Percentiles rank a stretch among this genome's conserved stretches.
Conservation (phyloP, 2,888 invertebrate genomes). For the Poecilobothrus nobilitatus region DNA sequence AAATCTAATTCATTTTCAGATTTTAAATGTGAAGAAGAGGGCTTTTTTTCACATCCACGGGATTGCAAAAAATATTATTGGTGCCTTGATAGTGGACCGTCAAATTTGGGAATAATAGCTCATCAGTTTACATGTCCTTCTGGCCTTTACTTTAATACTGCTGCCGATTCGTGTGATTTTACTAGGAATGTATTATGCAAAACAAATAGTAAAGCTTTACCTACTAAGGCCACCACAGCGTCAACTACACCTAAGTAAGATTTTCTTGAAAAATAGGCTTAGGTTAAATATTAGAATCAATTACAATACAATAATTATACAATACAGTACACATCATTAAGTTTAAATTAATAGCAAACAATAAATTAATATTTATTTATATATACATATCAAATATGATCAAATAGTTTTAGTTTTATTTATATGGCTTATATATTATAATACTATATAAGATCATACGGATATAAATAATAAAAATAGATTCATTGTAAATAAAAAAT, state of each 20-base stretch:
- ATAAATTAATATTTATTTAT: no score
- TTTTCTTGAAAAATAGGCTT: not conserved
- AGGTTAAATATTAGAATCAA: no score
- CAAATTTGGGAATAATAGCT: conserved; percentile 80
- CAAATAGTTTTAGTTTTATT: no score
- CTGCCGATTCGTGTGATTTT: conserved; percentile 87
- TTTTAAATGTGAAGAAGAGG: conserved; percentile 87
- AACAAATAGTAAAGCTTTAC: conserved; percentile 48
- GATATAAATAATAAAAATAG: no score
- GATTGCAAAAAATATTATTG: conserved; percentile 94
- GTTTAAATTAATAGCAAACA: no score
- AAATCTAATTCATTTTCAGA: conserved; percentile 48
- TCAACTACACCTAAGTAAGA: conserved; percentile 27
- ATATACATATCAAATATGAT: no score
- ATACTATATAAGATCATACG: no score
- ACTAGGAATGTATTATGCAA: conserved; percentile 79
- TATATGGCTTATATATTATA: no score
- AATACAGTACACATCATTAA: no score
- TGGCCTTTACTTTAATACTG: conserved; percentile 82
- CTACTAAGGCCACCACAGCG: conserved; percentile 45
- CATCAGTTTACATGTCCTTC: conserved; percentile 91
- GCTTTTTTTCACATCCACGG: conserved; percentile 82
- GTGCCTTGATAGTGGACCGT: conserved; percentile 84
- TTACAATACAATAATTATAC: no score
- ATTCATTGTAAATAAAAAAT: no score